These are phyloP conservation scores for Sparidentex hasta DNA, from an alignment of 2,797 vertebrate genomes.

Conservation along the genomic window DNA sequence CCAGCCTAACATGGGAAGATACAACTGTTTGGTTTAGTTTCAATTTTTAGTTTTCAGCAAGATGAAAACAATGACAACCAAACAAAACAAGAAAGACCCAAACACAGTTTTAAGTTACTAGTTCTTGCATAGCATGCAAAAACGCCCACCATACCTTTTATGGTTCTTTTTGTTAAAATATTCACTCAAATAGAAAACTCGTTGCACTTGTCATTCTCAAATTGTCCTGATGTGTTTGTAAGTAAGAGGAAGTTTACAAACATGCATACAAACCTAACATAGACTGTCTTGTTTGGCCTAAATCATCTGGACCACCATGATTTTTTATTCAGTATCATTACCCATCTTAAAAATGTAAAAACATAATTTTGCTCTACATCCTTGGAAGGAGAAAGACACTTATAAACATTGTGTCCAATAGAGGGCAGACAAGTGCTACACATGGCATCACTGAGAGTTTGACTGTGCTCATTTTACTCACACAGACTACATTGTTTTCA, in stretches of 20 bases:
- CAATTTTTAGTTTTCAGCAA: neutral
- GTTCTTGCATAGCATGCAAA: no score
- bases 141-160: no score
- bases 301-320: neutral
- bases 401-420: constrained; percentile 48
- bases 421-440: constrained; percentile 77
- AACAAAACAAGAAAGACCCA: no score
- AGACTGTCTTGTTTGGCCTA: neutral
- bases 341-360: neutral
- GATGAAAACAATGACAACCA: neutral
- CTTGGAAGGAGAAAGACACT: neutral
- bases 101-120: no score
- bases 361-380: neutral
- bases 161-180: no score
- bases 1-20: neutral
- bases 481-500: constrained; percentile 38
- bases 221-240: neutral
- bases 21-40: neutral
- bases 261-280: neutral
- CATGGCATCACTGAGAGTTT: constrained; percentile 8
- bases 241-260: constrained; percentile 1
- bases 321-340: neutral
- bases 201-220: neutral
- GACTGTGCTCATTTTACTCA: constrained; percentile 7
- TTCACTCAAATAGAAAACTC: no score